Conservation (phyloP, 2,113 vertebrate species). For the Amphiprion ocellaris region DNA sequence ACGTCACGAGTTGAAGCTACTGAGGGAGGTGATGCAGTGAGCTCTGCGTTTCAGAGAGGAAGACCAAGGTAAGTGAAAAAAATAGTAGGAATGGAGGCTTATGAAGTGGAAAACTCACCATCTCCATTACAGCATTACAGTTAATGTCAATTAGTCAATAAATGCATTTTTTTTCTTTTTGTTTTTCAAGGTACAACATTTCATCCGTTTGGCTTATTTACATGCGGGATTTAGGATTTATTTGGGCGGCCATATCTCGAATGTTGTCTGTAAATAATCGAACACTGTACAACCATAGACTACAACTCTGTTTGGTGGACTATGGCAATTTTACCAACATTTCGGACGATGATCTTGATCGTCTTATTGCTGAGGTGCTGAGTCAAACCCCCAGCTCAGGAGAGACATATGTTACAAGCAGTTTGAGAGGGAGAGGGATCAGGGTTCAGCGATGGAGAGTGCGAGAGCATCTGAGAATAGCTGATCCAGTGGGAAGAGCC, state of each 20-base stretch:
- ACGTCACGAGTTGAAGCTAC: not conserved
- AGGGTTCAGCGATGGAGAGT: conserved; percentile 14
- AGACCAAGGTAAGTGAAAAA: not conserved
- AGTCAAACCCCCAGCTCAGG: conserved; percentile 16
- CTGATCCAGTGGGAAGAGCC: conserved; percentile 18
- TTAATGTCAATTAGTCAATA: too few species aligned
- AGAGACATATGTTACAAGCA: conserved; percentile 12
- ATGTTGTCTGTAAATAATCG: conserved; percentile 20
- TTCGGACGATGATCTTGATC: not conserved
- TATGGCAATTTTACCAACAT: conserved; percentile 14
- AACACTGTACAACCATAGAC: conserved; percentile 32
- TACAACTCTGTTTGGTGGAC: conserved; percentile 7
- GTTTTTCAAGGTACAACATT: conserved; percentile 12
- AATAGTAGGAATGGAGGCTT: not conserved
- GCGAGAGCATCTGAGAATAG: not conserved
- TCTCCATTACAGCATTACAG: too few species aligned
- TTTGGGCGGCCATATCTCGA: conserved; percentile 21
- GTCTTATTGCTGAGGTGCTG: conserved; percentile 11
- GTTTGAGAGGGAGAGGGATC: conserved; percentile 16
- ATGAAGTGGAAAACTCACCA: not conserved
- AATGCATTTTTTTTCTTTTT: not conserved
- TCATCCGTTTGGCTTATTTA: conserved; percentile 18
- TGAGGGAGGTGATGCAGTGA: not conserved
- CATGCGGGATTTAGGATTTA: conserved; percentile 27
- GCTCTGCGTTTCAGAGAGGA: conserved; percentile 15